These are phyloP conservation scores for Myotis vivesi DNA, from an alignment of 2,797 vertebrate genomes.

Conservation along the genomic window DNA sequence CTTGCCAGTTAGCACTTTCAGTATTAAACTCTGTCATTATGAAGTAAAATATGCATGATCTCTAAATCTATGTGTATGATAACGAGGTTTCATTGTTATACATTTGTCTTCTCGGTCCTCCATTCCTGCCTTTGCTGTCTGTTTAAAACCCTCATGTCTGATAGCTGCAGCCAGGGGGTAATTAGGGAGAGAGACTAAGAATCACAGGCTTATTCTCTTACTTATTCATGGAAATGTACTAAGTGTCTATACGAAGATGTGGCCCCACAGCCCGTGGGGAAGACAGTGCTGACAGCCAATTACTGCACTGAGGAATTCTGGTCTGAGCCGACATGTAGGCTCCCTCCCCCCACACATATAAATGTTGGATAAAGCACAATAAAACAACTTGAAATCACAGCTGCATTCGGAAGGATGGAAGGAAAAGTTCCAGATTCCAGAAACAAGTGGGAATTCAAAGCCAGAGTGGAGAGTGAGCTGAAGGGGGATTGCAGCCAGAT, in stretches of 20 bases:
- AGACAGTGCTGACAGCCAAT: slow-evolving; percentile 59
- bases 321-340: slow-evolving; percentile 15
- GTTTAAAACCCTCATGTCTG: slow-evolving; percentile 65
- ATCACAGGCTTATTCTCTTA: slow-evolving; percentile 54
- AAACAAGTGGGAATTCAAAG: slow-evolving; percentile 22
- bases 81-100: slow-evolving; percentile 72
- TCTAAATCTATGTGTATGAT: slow-evolving; percentile 72
- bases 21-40: slow-evolving; percentile 72
- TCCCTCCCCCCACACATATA: background rate
- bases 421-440: background rate
- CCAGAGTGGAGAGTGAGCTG: background rate
- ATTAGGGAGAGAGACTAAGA: slow-evolving; percentile 70
- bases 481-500: background rate
- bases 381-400: slow-evolving; percentile 46
- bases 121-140: slow-evolving; percentile 60
- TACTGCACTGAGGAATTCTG: slow-evolving; percentile 34
- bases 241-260: slow-evolving; percentile 46
- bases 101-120: slow-evolving; percentile 67
- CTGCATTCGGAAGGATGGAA: slow-evolving; percentile 8
- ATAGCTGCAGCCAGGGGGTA: slow-evolving; percentile 69
- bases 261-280: slow-evolving; percentile 1
- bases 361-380: slow-evolving; percentile 56
- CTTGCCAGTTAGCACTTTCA: slow-evolving; percentile 67
- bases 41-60: slow-evolving; percentile 77
- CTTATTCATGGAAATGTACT: slow-evolving; percentile 66